Base-by-base conservation (phyloP, 2,797 vertebrate species). In the Geotrypetes seraphini region DNA sequence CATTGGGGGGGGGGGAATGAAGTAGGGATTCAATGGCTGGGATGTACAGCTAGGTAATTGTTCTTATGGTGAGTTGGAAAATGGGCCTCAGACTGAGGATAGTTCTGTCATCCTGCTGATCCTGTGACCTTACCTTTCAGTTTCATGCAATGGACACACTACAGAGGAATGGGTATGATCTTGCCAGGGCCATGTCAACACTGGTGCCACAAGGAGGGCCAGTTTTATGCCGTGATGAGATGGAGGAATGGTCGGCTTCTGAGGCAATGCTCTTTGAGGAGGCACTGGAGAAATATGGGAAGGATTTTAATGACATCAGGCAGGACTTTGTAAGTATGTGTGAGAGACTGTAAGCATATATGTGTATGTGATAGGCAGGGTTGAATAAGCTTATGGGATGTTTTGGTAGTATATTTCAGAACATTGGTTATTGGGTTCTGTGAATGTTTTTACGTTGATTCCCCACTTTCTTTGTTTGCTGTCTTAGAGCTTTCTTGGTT, bases 181-280 rank as follows among this genome's bases (percentile, higher is more conserved):
- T 97, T 54, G 90, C 91, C 16, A 86, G 84, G 47, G 91, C 93
- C 46, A 95, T 96, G 91, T 86, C 92, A 4, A 95, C 89, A 2
- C 73, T 97, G 63, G 93, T 96, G 25, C 93, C 93, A 4, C 93
- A 96, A 71, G 93, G 92, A 0, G 91, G 91, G 0, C 93, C 92
- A 0, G 92, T 97, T 45, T 73, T 97, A 4, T 97, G 93, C 57
- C 79, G 93, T 0, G 93, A 97, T 3, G 93, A 97, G 77, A 97
- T 97, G 93, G 93, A 97, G 57, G 93, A 97, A 49, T 97, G 93
- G 93, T 95, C 91, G 1, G 92, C 93, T 7, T 96, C 91, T 0
- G 91, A 96, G 63, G 93, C 93, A 50, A 96, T 93, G 89, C 71
- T 96, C 2, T 97, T 97, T 5, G 93, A 97, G 47, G 93, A 97